A percentile compares a stretch with the other conserved stretches of the same genome.
Conservation (phyloP, 1,140 invertebrate species). For the Centruroides sculpturatus region DNA sequence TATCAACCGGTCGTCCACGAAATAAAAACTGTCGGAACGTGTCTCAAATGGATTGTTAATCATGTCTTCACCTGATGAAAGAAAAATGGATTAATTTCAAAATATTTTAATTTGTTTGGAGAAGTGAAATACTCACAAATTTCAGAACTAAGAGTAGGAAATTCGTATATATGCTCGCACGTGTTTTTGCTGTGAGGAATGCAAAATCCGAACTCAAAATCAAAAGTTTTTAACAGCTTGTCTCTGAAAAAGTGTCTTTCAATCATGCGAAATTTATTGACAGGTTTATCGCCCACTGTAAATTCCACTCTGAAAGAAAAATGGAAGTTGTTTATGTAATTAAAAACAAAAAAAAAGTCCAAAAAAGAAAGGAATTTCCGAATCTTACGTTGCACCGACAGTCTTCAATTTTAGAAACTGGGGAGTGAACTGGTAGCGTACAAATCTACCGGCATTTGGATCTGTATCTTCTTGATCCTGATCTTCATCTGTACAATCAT, state of each 20-base stretch:
- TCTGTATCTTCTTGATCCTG: constrained; percentile 52
- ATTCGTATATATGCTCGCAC: constrained; percentile 98
- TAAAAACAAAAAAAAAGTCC: constrained; percentile 4
- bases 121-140: constrained; percentile 50
- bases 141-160: constrained; percentile 71
- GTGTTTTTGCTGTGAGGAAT: constrained; percentile 95
- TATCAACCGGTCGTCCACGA: constrained; percentile 88
- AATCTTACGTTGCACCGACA: constrained; percentile 80
- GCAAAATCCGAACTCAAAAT: constrained; percentile 99
- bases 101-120: background rate
- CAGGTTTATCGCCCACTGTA: constrained; percentile 75
- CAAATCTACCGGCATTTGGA: constrained; percentile 85
- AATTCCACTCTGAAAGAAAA: constrained; percentile 72
- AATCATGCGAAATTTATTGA: constrained; percentile 96
- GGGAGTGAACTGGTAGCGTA: constrained; percentile 92
- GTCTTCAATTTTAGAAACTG: constrained; percentile 88
- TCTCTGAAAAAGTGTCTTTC: constrained; percentile 94
- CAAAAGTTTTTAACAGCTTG: constrained; percentile 90
- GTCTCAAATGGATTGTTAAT: constrained; percentile 91
- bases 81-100: background rate
- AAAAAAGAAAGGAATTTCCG: background rate
- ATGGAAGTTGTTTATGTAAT: background rate
- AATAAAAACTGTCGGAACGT: constrained; percentile 95
- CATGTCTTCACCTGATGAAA: constrained; percentile 80
- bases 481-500: constrained; percentile 33